phyloP scores from a whole-genome alignment of 1,140 invertebrate genomes.

The Drosophila littoralis region DNA sequence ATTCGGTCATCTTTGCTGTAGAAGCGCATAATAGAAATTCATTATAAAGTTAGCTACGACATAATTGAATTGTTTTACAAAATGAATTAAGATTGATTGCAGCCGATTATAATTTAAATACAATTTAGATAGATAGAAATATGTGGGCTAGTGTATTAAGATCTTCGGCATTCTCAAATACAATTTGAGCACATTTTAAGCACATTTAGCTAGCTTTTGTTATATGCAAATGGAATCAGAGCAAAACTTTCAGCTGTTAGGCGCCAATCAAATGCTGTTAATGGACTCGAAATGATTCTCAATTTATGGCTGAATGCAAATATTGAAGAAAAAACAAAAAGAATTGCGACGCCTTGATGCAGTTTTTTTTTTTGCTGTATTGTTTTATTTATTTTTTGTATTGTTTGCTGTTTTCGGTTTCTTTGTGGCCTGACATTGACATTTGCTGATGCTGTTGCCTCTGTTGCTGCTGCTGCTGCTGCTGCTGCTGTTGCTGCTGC shows the following conservation, averaged over 20 bases:
- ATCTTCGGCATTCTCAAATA: background rate
- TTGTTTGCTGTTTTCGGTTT: slow-evolving; percentile 52
- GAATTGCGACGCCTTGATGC: slow-evolving; percentile 57
- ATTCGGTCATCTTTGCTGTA: slow-evolving; percentile 16
- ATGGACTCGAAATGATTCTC: slow-evolving; percentile 23
- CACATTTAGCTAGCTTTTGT: background rate
- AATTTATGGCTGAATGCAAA: slow-evolving; percentile 19
- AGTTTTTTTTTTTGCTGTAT: slow-evolving; percentile 26
- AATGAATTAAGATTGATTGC: background rate
- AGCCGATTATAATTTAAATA: no score
- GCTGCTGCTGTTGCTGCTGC: slow-evolving; percentile 2
- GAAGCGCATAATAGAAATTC: background rate
- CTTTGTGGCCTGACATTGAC: slow-evolving; percentile 74
- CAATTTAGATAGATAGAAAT: background rate
- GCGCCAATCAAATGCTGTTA: slow-evolving; percentile 31
- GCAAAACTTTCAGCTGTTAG: slow-evolving; percentile 8
- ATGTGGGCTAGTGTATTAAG: background rate
- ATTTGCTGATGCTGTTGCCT: slow-evolving; percentile 64
- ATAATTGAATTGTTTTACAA: background rate
- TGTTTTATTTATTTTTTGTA: slow-evolving; percentile 32
- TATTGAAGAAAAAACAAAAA: slow-evolving; percentile 16
- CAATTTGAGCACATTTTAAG: background rate
- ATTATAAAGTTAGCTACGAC: background rate
- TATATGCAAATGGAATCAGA: background rate
- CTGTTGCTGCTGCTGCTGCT: slow-evolving; percentile 42